Evolutionary conservation across 2,888 invertebrate species (phyloP), one percentile per base, ranked within the genome.

Genomic region (Polydrusus cervinus): DNA sequence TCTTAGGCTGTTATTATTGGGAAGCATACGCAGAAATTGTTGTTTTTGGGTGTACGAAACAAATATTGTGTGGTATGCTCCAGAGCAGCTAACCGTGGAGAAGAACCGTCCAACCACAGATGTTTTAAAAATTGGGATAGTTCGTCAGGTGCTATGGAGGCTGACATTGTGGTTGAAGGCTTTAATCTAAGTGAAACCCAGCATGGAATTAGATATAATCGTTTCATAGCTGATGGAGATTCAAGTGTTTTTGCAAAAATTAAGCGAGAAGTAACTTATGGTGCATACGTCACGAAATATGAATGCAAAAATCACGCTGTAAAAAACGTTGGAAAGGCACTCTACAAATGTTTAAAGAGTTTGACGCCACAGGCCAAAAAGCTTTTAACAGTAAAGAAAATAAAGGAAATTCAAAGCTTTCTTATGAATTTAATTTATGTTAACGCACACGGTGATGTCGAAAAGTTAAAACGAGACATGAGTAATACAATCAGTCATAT

Each of bases 81-180:
- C 1, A 30, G 14, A 51, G 10, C 25, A n/a, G 53, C 14, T 6
- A 51, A 18, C 16, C 14, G 10, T 14, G 7, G 14, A 6, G n/a
- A 13, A 14, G n/a, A 38, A 13, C 43, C 60, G 3, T 3, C 13
- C 7, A 3, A 53, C 0, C 65, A 78, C 57, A 14, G 14, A 16
- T 80, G 79, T 45, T 79, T 62, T 47, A 79, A 78, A 71, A 80
- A 80, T 75, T 80, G 74, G 78, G 25, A 30, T 11, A 76, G 67
- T 8, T 62, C 79, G 3, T 66, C 79, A 0, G 47, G 76, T 25
- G 69, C 66, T 9, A 80, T 80, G 78, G 80, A 79, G 65, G 13
- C 78, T n/a, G 78, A 77, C 43, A 79, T 80, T 45, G 49, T 69
- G 10, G 78, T 77, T 8, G 78, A 78, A 38, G 77, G 78, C 1